Evolutionary conservation across 2,888 invertebrate genomes (phyloP).

Genomic region (Sacculina carcini): DNA sequence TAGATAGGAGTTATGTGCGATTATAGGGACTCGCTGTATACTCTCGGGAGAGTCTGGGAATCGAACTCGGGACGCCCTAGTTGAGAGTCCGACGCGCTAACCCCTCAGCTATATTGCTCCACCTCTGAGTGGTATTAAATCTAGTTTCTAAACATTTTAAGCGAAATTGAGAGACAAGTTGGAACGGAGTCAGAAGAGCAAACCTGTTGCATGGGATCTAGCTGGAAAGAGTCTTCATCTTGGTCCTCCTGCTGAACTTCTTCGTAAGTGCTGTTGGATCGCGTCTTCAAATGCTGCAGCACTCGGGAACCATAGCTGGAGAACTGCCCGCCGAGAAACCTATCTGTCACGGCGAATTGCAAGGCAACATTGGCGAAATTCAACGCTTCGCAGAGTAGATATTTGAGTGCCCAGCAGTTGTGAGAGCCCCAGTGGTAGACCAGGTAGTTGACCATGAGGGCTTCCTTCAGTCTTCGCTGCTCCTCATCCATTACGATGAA

Average conservation of each 20-base stretch:
- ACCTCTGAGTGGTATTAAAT: too few species aligned
- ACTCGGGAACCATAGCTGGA: slow-evolving; percentile 15
- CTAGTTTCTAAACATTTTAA: too few species aligned
- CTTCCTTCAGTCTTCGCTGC: not conserved
- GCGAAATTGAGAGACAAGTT: too few species aligned
- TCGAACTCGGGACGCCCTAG: too few species aligned
- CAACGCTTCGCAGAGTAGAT: not conserved
- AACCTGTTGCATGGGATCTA: slow-evolving; percentile 15
- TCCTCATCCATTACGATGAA: not conserved
- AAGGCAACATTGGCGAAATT: not conserved
- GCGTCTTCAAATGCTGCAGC: slow-evolving; percentile 13
- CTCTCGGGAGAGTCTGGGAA: too few species aligned
- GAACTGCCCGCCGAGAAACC: slow-evolving; percentile 14
- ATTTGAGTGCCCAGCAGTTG: not conserved
- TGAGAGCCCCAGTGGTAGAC: slow-evolving; percentile 1
- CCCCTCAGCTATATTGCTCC: too few species aligned
- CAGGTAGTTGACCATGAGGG: slow-evolving; percentile 1
- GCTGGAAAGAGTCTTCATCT: too few species aligned
- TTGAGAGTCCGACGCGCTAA: too few species aligned
- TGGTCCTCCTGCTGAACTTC: slow-evolving; percentile 12
- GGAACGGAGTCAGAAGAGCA: not conserved
- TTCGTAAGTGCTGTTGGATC: too few species aligned
- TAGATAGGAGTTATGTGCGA: too few species aligned
- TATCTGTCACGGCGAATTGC: not conserved
- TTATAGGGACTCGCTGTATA: too few species aligned